These are phyloP conservation scores for Scolopax bukidnonensis DNA, from an alignment of 2,797 vertebrate species.

Conservation along the genomic window DNA sequence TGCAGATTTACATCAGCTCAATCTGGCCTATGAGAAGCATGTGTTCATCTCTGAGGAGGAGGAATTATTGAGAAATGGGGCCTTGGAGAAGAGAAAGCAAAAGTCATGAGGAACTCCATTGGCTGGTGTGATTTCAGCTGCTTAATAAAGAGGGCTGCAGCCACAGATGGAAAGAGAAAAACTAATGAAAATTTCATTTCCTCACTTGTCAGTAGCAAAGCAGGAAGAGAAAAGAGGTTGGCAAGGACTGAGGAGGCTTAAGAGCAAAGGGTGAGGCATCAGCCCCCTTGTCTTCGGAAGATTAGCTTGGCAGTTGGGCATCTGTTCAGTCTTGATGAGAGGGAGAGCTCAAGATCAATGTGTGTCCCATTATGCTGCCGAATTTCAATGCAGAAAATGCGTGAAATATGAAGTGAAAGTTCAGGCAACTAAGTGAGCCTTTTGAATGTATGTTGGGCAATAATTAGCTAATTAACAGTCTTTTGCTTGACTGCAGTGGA, in stretches of 20 bases:
- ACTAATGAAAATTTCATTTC: background rate
- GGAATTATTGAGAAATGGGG: background rate
- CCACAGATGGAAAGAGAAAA: background rate
- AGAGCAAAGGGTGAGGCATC: background rate
- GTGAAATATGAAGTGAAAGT: constrained; percentile 10
- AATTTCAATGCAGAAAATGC: background rate
- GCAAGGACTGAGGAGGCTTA: background rate
- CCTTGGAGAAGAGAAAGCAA: background rate
- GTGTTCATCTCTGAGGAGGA: background rate
- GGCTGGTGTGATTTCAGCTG: background rate
- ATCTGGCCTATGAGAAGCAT: background rate
- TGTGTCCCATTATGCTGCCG: background rate
- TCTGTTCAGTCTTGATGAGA: background rate
- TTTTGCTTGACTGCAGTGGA: constrained; percentile 36
- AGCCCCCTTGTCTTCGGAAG: background rate
- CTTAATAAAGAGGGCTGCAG: background rate
- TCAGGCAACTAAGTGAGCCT: background rate
- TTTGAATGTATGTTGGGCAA: background rate
- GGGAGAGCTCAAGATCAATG: background rate
- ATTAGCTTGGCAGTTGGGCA: background rate
- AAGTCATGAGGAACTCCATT: background rate
- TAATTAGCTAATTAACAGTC: constrained; percentile 67
- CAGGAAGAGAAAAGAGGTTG: background rate
- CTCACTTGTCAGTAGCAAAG: fast-evolving
- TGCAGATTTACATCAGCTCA: background rate